Evolutionary conservation across 2,888 invertebrate genomes (phyloP).

Genomic region (Phaonia tiefii): DNA sequence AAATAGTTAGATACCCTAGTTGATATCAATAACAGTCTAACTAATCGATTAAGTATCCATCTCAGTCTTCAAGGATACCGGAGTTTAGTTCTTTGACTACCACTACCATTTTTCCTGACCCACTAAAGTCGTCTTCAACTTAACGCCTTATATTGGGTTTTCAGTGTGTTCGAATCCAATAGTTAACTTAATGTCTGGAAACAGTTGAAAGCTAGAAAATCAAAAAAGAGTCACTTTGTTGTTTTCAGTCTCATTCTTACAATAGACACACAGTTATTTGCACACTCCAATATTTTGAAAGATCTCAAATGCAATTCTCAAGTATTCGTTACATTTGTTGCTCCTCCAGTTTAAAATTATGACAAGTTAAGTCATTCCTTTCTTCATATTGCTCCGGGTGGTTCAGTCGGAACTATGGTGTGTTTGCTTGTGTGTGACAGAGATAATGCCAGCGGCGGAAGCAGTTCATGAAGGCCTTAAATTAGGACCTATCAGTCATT

Average conservation of each 20-base stretch:
- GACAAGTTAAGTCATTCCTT: constrained; percentile 55
- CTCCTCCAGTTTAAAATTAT: constrained; percentile 61
- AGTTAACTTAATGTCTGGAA: no score
- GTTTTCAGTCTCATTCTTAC: neutral
- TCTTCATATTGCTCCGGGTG: neutral
- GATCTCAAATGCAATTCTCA: constrained; percentile 50
- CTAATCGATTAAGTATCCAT: no score
- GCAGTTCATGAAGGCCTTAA: no score
- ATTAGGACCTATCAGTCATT: no score
- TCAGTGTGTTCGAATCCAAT: no score
- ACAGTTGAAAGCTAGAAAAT: constrained; percentile 9
- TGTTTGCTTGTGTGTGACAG: neutral
- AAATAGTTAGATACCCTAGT: no score
- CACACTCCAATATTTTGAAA: constrained; percentile 51
- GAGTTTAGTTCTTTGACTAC: no score
- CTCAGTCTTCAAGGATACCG: no score
- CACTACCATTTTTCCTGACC: no score
- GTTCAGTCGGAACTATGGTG: neutral
- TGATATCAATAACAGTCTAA: no score
- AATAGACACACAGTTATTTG: constrained; percentile 55
- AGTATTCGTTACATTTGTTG: constrained; percentile 62
- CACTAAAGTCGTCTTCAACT: no score
- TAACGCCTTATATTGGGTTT: no score
- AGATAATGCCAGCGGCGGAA: neutral
- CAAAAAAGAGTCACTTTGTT: constrained; percentile 21